phyloP scores from a whole-genome alignment of 2,113 vertebrate genomes.

The Callocephalon fimbriatum region DNA sequence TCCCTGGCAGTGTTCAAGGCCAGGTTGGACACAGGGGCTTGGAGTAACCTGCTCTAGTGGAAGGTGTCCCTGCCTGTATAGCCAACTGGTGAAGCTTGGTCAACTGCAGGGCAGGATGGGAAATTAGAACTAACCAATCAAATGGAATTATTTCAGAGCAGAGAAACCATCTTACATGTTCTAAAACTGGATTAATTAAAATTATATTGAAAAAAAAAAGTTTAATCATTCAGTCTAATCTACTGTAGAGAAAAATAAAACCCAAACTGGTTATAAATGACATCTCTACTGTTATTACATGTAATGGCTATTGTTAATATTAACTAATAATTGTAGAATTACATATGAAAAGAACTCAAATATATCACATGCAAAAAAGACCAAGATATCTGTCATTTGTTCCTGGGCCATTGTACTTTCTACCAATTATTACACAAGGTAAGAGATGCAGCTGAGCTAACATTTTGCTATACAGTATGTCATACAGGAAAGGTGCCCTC shows the following conservation, averaged over 20 bases:
- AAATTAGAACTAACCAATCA: slow-evolving; percentile 98
- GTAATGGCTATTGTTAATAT: slow-evolving; percentile 73
- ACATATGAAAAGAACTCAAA: slow-evolving; percentile 64
- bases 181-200: slow-evolving; percentile 78
- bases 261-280: slow-evolving; percentile 66
- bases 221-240: slow-evolving; percentile 66
- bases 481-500: not conserved
- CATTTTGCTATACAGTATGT: not conserved
- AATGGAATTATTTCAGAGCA: slow-evolving; percentile 94
- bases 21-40: no score
- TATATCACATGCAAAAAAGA: slow-evolving; percentile 67
- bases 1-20: no score
- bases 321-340: slow-evolving; percentile 61
- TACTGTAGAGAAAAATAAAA: not conserved
- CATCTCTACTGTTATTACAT: slow-evolving; percentile 69
- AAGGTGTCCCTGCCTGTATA: no score
- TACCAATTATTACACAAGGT: not conserved
- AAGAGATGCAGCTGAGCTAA: not conserved
- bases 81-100: slow-evolving; percentile 99
- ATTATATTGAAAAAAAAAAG: slow-evolving; percentile 62
- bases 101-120: slow-evolving; percentile 98
- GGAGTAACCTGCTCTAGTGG: no score
- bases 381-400: slow-evolving; percentile 61
- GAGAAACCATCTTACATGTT: slow-evolving; percentile 86
- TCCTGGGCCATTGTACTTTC: slow-evolving; percentile 76